Conservation (phyloP, 2,797 vertebrate genomes). For the Lagocephalus sceleratus region DNA sequence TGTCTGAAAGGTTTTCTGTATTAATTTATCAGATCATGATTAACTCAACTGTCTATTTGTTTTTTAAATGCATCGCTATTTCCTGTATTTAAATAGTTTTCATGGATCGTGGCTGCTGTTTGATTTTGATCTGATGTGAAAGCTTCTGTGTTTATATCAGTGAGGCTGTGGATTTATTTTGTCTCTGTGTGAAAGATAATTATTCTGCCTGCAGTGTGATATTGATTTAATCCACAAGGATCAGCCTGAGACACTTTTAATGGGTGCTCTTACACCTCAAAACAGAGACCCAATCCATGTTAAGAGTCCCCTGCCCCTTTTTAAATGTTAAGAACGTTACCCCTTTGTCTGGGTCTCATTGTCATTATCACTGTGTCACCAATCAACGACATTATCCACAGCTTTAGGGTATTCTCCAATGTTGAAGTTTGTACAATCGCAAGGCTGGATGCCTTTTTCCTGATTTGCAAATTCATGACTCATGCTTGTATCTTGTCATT, state of each 20-base stretch:
- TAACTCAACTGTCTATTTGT: neutral
- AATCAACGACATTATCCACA: no score
- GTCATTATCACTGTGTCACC: no score
- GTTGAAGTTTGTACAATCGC: no score
- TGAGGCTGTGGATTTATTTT: slow-evolving; percentile 7
- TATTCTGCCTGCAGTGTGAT: slow-evolving; percentile 11
- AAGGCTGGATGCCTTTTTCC: no score
- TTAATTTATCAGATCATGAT: no score
- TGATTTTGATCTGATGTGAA: slow-evolving; percentile 48
- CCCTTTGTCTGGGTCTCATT: no score
- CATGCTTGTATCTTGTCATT: no score
- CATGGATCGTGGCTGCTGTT: slow-evolving; percentile 30
- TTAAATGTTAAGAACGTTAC: no score
- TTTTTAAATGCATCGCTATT: neutral
- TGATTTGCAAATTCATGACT: no score
- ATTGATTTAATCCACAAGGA: slow-evolving; percentile 23
- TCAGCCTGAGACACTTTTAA: slow-evolving; percentile 17
- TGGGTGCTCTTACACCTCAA: slow-evolving; percentile 31
- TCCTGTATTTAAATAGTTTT: slow-evolving; percentile 36
- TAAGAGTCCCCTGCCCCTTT: slow-evolving; percentile 10
- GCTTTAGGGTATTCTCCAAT: no score
- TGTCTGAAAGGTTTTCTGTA: no score
- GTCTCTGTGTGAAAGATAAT: neutral
- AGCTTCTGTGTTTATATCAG: slow-evolving; percentile 24
- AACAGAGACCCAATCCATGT: slow-evolving; percentile 20